phyloP scores from a whole-genome alignment of 2,888 invertebrate species.

The Conus canariensis region DNA sequence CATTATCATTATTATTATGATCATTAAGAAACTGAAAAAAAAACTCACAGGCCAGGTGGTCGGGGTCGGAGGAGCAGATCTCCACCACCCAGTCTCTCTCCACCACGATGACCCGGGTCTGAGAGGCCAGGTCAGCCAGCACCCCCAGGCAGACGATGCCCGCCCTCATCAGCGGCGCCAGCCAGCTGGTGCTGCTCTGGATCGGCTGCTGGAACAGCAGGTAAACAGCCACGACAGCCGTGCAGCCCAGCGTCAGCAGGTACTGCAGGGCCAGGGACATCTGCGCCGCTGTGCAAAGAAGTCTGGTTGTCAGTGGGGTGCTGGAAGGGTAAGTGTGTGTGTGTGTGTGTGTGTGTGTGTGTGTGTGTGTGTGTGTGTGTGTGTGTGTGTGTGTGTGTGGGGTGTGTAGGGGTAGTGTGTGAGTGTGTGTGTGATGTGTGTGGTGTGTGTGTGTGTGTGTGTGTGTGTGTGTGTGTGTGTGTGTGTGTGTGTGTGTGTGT shows the following conservation, averaged over 20 bases:
- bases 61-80: constrained; percentile 76
- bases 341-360: constrained; percentile 24
- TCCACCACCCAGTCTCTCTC: constrained; percentile 81
- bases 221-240: constrained; percentile 75
- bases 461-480: background rate
- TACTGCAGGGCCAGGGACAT: constrained; percentile 79
- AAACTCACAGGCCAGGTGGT: constrained; percentile 76
- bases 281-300: constrained; percentile 78
- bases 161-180: constrained; percentile 58
- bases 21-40: background rate
- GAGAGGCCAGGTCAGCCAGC: constrained; percentile 76
- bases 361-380: too few relatives aligned
- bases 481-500: constrained; percentile 9
- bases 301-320: constrained; percentile 61
- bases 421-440: too few relatives aligned
- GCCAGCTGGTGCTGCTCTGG: constrained; percentile 46
- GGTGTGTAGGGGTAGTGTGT: too few relatives aligned
- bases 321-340: constrained; percentile 68
- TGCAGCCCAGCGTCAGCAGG: constrained; percentile 77
- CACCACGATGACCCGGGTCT: constrained; percentile 74
- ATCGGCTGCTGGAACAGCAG: constrained; percentile 57
- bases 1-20: too few relatives aligned
- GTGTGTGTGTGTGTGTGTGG: too few relatives aligned
- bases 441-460: background rate
- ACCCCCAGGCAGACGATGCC: constrained; percentile 77